Evolutionary conservation across 2,113 vertebrate genomes (phyloP).

Genomic region (Vidua macroura): DNA sequence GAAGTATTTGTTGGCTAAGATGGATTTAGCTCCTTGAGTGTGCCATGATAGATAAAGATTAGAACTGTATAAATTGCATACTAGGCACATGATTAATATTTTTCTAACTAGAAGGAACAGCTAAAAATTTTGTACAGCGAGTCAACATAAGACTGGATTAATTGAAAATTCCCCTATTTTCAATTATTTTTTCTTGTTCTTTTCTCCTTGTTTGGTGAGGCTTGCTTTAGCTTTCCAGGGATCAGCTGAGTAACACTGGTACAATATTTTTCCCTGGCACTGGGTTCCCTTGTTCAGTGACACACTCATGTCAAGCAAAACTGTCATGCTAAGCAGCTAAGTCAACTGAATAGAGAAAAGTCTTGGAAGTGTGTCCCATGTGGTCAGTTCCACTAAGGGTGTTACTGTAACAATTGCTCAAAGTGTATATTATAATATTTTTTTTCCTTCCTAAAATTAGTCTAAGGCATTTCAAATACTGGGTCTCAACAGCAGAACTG

Average conservation of each 20-base stretch:
- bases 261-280: background rate
- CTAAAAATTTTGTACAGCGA: background rate
- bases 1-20: background rate
- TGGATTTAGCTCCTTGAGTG: background rate
- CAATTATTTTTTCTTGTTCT: background rate
- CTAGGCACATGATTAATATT: background rate
- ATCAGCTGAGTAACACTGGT: background rate
- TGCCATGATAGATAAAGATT: background rate
- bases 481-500: background rate
- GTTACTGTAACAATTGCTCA: background rate
- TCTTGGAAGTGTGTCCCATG: background rate
- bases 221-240: background rate
- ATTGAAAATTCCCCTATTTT: background rate
- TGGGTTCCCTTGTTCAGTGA: background rate
- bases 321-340: conserved; percentile 60
- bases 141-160: background rate
- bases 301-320: conserved; percentile 69
- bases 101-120: background rate
- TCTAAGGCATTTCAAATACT: background rate
- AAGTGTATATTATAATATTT: background rate
- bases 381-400: background rate
- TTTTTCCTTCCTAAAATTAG: background rate
- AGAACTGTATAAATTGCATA: background rate
- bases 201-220: background rate
- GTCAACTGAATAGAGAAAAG: conserved; percentile 63